Conservation (phyloP, 2,113 vertebrate genomes). For the Sceloporus tristichus region DNA sequence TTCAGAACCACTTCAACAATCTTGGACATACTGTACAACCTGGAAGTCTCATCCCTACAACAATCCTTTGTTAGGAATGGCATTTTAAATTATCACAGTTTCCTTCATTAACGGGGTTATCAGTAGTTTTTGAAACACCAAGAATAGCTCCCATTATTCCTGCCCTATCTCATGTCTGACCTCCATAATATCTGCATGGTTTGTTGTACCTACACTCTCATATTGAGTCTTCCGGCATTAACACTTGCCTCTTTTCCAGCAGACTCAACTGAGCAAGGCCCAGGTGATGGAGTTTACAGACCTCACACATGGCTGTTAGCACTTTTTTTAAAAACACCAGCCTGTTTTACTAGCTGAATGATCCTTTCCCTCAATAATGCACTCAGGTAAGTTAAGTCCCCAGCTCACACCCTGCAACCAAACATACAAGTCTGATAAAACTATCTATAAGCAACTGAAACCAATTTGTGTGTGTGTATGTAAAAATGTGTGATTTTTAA, state of each 20-base stretch:
- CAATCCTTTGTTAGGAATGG: not conserved
- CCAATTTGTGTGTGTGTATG: too few relatives aligned
- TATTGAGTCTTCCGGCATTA: not conserved
- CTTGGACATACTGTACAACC: not conserved
- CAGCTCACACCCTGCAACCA: not conserved
- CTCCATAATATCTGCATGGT: not conserved
- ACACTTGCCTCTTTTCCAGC: not conserved
- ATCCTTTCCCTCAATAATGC: not conserved
- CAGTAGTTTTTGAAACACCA: not conserved
- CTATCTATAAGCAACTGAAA: too few relatives aligned
- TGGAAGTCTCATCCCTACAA: not conserved
- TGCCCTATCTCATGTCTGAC: not conserved
- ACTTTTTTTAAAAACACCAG: too few relatives aligned
- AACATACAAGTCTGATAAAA: not conserved
- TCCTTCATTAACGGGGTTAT: not conserved
- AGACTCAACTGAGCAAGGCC: not conserved
- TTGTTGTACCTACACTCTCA: not conserved
- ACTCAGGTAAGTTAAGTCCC: not conserved
- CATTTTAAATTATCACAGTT: not conserved
- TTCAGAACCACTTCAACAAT: not conserved
- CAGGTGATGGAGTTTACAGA: not conserved
- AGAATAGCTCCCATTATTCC: not conserved
- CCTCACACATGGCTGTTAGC: not conserved
- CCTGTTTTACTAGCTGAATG: not conserved
- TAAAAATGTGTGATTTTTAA: too few relatives aligned